phyloP scores from a whole-genome alignment of 2,797 vertebrate genomes.

The Melanotaenia boesemani region DNA sequence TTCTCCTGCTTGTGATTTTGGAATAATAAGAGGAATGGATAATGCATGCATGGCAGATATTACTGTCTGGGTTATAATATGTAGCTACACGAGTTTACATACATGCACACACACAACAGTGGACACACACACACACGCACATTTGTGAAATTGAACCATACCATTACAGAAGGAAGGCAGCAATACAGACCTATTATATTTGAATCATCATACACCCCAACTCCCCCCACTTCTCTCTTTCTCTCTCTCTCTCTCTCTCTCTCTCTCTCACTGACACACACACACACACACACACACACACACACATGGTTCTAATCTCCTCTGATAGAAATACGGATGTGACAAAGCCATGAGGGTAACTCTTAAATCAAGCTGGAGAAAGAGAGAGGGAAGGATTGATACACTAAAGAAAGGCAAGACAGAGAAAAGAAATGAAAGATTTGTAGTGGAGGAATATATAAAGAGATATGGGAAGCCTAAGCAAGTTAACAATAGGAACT shows the following conservation, averaged over 20 bases:
- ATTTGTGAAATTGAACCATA: conserved; percentile 91
- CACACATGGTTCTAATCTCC: conserved; percentile 89
- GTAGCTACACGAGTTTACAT: conserved; percentile 32
- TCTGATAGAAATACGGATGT: conserved; percentile 97
- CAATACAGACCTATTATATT: conserved; percentile 90
- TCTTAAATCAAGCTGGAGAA: conserved; percentile 91
- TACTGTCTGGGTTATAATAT: conserved; percentile 79
- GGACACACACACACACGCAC: conserved; percentile 30
- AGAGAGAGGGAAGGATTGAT: conserved; percentile 42
- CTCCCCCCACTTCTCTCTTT: conserved; percentile 21
- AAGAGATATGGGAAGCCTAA: conserved; percentile 36
- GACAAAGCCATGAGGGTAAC: conserved; percentile 93
- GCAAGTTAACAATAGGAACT: conserved; percentile 20
- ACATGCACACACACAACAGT: conserved; percentile 26
- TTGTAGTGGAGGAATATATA: background rate
- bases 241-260: no score
- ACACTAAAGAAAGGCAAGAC: conserved; percentile 30
- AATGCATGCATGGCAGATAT: conserved; percentile 99
- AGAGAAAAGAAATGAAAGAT: conserved; percentile 20
- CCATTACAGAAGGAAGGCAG: conserved; percentile 80
- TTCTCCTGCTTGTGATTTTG: conserved; percentile 92
- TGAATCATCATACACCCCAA: conserved; percentile 91
- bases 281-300: conserved; percentile 30
- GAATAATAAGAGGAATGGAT: conserved; percentile 98
- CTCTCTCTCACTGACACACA: conserved; percentile 40